Percentiles rank a stretch among this genome's conserved stretches.
phyloP scores from a whole-genome alignment of 2,888 invertebrate species.

The Acheta domesticus region DNA sequence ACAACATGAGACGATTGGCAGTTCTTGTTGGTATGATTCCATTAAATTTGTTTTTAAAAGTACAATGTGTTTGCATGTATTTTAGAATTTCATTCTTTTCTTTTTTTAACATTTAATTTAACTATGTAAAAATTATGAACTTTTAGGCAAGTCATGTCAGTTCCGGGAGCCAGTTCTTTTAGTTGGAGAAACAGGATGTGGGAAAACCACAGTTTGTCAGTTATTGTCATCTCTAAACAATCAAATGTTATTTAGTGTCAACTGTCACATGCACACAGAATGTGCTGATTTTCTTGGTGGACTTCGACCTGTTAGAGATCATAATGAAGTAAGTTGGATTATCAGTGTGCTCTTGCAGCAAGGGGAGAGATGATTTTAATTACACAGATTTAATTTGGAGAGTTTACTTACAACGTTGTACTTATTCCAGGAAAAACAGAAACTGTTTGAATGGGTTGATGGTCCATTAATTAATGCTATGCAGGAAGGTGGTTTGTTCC shows the following conservation, averaged over 20 bases:
- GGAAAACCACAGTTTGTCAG: conserved; percentile 95
- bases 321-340: background rate
- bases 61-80: background rate
- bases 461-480: conserved; percentile 92
- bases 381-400: too few species aligned
- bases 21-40: conserved; percentile 51
- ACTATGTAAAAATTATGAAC: background rate
- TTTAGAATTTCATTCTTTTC: background rate
- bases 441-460: conserved; percentile 94
- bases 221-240: conserved; percentile 68
- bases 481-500: conserved; percentile 80
- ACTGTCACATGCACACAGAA: conserved; percentile 99
- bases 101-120: background rate
- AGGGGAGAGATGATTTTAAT: background rate
- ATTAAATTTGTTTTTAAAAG: too few species aligned
- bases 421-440: conserved; percentile 30
- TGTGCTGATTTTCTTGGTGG: conserved; percentile 97
- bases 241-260: conserved; percentile 73
- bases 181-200: conserved; percentile 97
- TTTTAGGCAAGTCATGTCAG: conserved; percentile 70
- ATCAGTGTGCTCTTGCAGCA: background rate
- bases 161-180: conserved; percentile 92
- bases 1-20: conserved; percentile 73
- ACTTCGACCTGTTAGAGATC: conserved; percentile 74
- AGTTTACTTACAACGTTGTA: background rate